Percentiles rank a stretch among this genome's conserved stretches.
Conservation (phyloP, 1,140 invertebrate species). For the Euwallacea similis region DNA sequence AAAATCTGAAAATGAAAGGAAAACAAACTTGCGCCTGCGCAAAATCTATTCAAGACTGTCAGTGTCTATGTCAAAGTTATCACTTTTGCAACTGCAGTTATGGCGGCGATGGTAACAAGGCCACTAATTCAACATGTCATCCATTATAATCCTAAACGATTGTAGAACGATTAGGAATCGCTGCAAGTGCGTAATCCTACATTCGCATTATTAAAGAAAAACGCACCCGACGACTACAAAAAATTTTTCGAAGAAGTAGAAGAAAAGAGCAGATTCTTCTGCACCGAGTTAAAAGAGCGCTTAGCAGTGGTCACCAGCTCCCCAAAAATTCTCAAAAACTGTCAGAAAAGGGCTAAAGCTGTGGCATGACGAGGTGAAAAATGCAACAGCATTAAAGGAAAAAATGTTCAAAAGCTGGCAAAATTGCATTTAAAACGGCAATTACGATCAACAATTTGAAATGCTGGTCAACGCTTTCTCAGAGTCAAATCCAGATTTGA, state of each 20-base stretch:
- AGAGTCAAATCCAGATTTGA: constrained; percentile 20
- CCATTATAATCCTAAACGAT: too few species aligned
- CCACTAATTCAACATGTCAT: too few species aligned
- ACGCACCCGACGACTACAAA: not conserved
- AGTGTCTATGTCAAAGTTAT: too few species aligned
- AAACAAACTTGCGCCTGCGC: not conserved
- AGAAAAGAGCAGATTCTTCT: constrained; percentile 11
- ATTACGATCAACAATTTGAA: constrained; percentile 3
- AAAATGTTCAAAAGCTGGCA: constrained; percentile 23
- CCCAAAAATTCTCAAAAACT: constrained; percentile 21
- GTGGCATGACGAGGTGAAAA: constrained; percentile 45
- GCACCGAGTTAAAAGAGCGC: constrained; percentile 22
- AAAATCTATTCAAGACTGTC: too few species aligned
- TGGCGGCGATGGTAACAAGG: too few species aligned
- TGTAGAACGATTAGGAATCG: too few species aligned
- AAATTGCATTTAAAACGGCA: not conserved
- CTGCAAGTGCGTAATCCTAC: too few species aligned
- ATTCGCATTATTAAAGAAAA: too few species aligned
- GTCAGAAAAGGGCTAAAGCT: constrained; percentile 41
- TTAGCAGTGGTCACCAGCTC: constrained; percentile 16
- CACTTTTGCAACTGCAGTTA: too few species aligned
- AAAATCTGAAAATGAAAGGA: constrained; percentile 25
- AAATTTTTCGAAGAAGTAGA: constrained; percentile 21
- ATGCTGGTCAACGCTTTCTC: constrained; percentile 6
- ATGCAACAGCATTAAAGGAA: constrained; percentile 29